These are phyloP conservation scores for Alexandromys fortis DNA, from an alignment of 2,113 vertebrate genomes.

Conservation along the genomic window DNA sequence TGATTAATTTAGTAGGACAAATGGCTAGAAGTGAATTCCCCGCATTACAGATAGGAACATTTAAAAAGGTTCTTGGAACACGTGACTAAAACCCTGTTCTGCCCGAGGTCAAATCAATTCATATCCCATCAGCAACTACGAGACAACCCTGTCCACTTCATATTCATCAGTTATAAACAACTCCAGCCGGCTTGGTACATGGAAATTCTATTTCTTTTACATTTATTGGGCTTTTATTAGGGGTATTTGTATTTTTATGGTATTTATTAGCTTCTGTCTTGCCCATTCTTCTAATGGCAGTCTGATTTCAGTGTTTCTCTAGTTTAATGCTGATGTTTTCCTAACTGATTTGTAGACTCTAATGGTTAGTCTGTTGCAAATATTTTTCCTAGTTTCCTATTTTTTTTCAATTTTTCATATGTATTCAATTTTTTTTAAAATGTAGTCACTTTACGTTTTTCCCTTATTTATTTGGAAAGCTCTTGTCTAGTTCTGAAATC, in stretches of 20 bases:
- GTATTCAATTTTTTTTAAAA: not conserved
- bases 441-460: conserved; percentile 45
- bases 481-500: not conserved
- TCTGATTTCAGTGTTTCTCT: conserved; percentile 17
- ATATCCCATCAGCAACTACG: not conserved
- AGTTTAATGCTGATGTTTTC: not conserved
- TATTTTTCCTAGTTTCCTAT: conserved; percentile 42
- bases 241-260: not conserved
- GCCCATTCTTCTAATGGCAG: not conserved
- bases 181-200: not conserved
- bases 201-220: conserved; percentile 24
- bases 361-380: not conserved
- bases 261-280: conserved; percentile 7
- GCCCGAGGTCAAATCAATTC: conserved; percentile 8
- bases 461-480: conserved; percentile 45
- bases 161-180: not conserved
- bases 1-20: not conserved
- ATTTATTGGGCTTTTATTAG: conserved; percentile 35
- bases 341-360: not conserved
- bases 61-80: conserved; percentile 30
- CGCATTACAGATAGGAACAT: conserved; percentile 26
- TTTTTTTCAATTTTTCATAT: conserved; percentile 51
- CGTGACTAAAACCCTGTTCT: conserved; percentile 1
- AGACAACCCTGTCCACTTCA: not conserved
- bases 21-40: conserved; percentile 32